Conservation (phyloP, 2,113 vertebrate genomes). For the Trematocara macrostoma region DNA sequence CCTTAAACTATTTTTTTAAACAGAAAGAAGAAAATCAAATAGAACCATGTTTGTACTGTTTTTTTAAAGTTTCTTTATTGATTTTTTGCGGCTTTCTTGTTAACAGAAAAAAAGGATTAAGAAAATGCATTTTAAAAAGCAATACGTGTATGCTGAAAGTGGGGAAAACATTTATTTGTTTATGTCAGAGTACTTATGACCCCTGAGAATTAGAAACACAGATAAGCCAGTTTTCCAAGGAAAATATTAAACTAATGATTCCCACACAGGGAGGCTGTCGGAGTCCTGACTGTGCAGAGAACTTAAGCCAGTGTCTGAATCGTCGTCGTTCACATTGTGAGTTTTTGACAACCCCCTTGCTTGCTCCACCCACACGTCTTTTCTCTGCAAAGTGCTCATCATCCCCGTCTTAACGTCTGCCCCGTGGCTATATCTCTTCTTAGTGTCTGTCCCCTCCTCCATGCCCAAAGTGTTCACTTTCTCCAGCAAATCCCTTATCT, state of each 20-base stretch:
- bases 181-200: not conserved
- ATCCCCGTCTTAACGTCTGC: conserved; percentile 9
- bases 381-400: conserved; percentile 18
- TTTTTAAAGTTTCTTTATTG: not conserved
- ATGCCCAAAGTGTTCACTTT: conserved; percentile 75
- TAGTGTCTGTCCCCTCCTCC: conserved; percentile 19
- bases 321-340: conserved; percentile 80
- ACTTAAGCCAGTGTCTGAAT: conserved; percentile 93
- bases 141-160: not conserved
- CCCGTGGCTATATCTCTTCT: not conserved
- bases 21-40: not conserved
- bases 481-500: conserved; percentile 81
- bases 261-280: conserved; percentile 81
- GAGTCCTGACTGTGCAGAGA: conserved; percentile 98
- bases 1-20: not conserved
- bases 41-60: not conserved
- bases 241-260: conserved; percentile 82
- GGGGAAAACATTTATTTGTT: not conserved
- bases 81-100: not conserved
- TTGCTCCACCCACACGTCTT: conserved; percentile 79
- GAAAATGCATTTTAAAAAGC: not conserved
- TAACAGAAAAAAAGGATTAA: not conserved
- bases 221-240: not conserved
- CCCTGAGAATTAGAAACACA: not conserved
- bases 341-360: conserved; percentile 76